These are phyloP conservation scores for Leptodactylus fuscus DNA, from an alignment of 2,113 vertebrate genomes.

Conservation along the genomic window DNA sequence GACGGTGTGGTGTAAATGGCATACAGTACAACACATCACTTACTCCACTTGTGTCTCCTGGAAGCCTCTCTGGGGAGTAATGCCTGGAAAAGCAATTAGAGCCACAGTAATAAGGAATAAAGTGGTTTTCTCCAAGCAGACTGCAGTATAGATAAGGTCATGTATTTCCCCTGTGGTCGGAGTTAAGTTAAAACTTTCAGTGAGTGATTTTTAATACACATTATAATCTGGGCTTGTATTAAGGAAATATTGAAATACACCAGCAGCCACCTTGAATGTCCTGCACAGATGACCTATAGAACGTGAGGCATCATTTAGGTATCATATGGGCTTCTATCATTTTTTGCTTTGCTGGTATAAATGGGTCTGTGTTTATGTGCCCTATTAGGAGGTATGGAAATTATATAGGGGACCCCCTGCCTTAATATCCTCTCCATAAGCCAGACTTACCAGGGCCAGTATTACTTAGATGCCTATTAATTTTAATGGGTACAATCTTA, in stretches of 20 bases:
- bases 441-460: neutral
- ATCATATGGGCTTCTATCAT: neutral
- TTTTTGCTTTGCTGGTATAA: neutral
- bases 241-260: slow-evolving; percentile 10
- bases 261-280: neutral
- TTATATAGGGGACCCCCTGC: no score
- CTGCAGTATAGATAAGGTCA: slow-evolving; percentile 46
- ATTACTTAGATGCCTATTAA: neutral
- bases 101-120: slow-evolving; percentile 42
- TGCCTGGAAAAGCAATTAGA: slow-evolving; percentile 49
- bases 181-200: slow-evolving; percentile 49
- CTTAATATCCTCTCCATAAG: no score
- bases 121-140: slow-evolving; percentile 48
- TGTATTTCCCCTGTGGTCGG: slow-evolving; percentile 27
- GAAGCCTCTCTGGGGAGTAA: slow-evolving; percentile 26
- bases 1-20: slow-evolving; percentile 20
- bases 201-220: slow-evolving; percentile 42
- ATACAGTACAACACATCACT: slow-evolving; percentile 31
- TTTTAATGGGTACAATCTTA: neutral
- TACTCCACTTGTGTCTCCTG: slow-evolving; percentile 39
- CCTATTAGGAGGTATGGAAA: no score
- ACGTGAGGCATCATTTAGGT: no score
- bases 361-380: no score
- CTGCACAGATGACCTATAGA: neutral
- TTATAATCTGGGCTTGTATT: slow-evolving; percentile 24